Evolutionary conservation across 2,113 vertebrate genomes (phyloP).

Genomic region (Leiothrix lutea): DNA sequence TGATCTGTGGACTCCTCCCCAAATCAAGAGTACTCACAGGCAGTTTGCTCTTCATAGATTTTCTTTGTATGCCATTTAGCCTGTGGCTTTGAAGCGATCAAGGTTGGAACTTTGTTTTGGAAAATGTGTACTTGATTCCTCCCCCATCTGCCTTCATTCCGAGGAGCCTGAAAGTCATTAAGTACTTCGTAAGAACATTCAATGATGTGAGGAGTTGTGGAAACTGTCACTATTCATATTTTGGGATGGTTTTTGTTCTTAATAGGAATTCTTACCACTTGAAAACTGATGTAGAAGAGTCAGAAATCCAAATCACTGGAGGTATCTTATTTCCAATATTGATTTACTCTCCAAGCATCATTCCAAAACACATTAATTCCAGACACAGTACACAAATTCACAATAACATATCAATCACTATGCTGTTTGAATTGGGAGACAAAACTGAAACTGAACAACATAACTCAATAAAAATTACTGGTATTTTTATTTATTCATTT

Average conservation of each 20-base stretch:
- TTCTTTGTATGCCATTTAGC: neutral
- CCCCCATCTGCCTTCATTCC: neutral
- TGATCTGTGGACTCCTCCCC: neutral
- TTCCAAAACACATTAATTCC: constrained; percentile 63
- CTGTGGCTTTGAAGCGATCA: neutral
- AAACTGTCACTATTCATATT: neutral
- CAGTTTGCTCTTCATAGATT: neutral
- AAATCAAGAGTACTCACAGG: neutral
- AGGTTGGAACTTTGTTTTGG: neutral
- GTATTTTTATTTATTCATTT: constrained; percentile 64
- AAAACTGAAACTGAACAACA: constrained; percentile 57
- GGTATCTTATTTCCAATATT: constrained; percentile 41
- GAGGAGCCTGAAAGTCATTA: neutral
- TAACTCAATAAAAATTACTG: constrained; percentile 64
- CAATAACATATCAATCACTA: constrained; percentile 41
- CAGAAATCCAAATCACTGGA: constrained; percentile 26
- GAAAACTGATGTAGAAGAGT: constrained; percentile 48
- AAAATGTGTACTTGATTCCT: neutral
- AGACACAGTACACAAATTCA: constrained; percentile 47
- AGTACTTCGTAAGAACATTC: neutral
- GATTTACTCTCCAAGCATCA: constrained; percentile 47
- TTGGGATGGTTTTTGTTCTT: neutral
- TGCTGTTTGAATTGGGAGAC: constrained; percentile 43
- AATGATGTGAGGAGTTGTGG: neutral
- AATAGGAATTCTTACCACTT: constrained; percentile 23